These are phyloP conservation scores for Chaetodon auriga DNA, from an alignment of 2,113 vertebrate genomes.

Conservation along the genomic window DNA sequence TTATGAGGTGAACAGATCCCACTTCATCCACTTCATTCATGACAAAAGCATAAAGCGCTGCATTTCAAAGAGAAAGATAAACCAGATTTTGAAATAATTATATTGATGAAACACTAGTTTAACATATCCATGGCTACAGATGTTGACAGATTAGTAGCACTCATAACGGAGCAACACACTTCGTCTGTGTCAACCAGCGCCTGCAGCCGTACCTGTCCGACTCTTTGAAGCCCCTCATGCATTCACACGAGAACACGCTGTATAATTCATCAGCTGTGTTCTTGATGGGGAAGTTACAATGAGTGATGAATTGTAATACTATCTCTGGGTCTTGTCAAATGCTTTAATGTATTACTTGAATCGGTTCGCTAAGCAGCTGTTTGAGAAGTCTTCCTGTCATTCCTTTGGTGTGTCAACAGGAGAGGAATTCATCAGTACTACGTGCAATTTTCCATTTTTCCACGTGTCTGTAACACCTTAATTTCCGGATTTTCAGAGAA, in stretches of 20 bases:
- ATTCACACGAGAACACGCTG: conserved; percentile 34
- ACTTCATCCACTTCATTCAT: background rate
- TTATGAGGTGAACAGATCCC: background rate
- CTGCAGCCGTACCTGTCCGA: conserved; percentile 27
- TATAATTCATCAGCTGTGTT: conserved; percentile 56
- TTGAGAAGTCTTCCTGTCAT: background rate
- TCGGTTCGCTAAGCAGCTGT: conserved; percentile 12
- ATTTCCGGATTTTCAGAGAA: too few species aligned
- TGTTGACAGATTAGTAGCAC: conserved; percentile 28
- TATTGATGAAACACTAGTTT: conserved; percentile 25
- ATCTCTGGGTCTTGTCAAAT: conserved; percentile 36
- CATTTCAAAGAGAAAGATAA: conserved; percentile 16
- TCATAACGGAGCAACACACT: background rate
- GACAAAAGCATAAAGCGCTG: background rate
- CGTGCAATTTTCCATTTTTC: too few species aligned
- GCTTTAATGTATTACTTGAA: conserved; percentile 31
- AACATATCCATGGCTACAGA: conserved; percentile 14
- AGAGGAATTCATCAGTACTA: conserved; percentile 18
- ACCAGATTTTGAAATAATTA: conserved; percentile 8
- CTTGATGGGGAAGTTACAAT: conserved; percentile 47
- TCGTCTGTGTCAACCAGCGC: conserved; percentile 10
- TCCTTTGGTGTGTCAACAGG: conserved; percentile 27
- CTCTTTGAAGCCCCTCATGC: conserved; percentile 31
- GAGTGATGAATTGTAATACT: conserved; percentile 35
- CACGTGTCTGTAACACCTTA: too few species aligned